Base-by-base conservation (phyloP, 2,113 vertebrate genomes). In the Salminus brasiliensis region DNA sequence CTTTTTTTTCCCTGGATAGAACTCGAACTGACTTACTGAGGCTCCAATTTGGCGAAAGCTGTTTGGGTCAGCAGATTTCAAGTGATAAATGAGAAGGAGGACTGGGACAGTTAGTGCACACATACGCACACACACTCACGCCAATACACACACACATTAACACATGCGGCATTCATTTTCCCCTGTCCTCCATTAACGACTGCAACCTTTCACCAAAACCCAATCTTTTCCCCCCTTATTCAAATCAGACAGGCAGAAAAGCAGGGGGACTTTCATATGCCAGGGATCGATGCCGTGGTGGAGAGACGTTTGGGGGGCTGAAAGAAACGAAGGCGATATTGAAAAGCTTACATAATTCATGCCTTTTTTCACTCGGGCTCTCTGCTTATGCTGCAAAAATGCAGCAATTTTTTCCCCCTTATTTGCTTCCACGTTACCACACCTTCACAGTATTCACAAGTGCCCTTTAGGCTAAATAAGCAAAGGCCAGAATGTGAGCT, bases 271-370 rank as follows among this genome's bases (percentile, higher is more conserved):
- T 53, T 80, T 86, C 71, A 84, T 80, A 84, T 82, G 79, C 68
- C 69, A 82, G 53, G 45, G 76, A 84, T 86, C 83, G 43, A 84
- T 83, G 79, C 66, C 63, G 62, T 57, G 49, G 27, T 62, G 73
- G 41, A 25, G 18, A 41, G 34, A 32, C 25, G 63, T n/a, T 72
- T 23, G 67, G 30, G 36, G 30, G 21, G 32, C 18, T 15, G 16
- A 43, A 25, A 47, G 55, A 80, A 82, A 79, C 34, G 7, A 27
- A 81, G 53, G 73, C 30, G 77, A 79, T 85, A 79, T 83, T 83
- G 74, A 78, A 82, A 79, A 83, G 41, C n/a, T 60, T 76, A 66
- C 77, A 85, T 87, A 85, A 84, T 81, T 81, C 72, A 84, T 81
- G 43, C 32, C 4, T 18, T 47, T 39, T 59, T 57, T 8, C 49